Evolutionary conservation across 2,888 invertebrate species (phyloP), one percentile per base, ranked within the genome.

Genomic region (Drosophila hamatofila): DNA sequence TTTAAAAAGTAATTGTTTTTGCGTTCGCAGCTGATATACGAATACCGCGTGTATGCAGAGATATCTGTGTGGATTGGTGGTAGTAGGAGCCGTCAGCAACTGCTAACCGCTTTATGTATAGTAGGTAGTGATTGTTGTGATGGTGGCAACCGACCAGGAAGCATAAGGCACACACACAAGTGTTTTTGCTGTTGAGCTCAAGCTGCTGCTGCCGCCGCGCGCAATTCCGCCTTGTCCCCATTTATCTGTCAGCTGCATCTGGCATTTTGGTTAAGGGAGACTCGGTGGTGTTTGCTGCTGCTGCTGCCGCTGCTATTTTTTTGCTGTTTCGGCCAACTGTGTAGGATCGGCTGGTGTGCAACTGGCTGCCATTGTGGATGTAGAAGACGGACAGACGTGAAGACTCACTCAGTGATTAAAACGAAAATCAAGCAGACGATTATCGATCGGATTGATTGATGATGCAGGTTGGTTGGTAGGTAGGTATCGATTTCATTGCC

Each of bases 1-100:
- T 79, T 80, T 58, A 71, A 83, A 78, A 88, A 85, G 80, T 81
- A 90, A 82, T 78, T 78, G 55, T 60, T 79, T 79, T 81, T 85
- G 80, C 75, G 85, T 90, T 86, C 87, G 89, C 90, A 88, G 89
- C 88, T 88, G 90, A 88, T 88, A 81, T 88, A 86, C 87, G 86
- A 88, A 83, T 88, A 87, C 90, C 80, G 88, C 83, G 73, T 81
- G 68, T 83, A 79, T 70, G 61, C 70, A 66, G 81, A 76, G 52
- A 65, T 62, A 65, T 65, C 65, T 89, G 84, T 81, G 80, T 88
- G 87, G 87, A 83, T 85, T 37, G 30, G 9, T 80, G 77, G 79
- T 68, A 55, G 78, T 68, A 54, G 72, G 60, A 65, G 78, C 80
- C 75, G 66, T 79, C 84, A 84, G 87, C 84, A 86, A 81, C 81